Evolutionary conservation across 2,113 vertebrate species (phyloP).

Genomic region (Larimichthys crocea): DNA sequence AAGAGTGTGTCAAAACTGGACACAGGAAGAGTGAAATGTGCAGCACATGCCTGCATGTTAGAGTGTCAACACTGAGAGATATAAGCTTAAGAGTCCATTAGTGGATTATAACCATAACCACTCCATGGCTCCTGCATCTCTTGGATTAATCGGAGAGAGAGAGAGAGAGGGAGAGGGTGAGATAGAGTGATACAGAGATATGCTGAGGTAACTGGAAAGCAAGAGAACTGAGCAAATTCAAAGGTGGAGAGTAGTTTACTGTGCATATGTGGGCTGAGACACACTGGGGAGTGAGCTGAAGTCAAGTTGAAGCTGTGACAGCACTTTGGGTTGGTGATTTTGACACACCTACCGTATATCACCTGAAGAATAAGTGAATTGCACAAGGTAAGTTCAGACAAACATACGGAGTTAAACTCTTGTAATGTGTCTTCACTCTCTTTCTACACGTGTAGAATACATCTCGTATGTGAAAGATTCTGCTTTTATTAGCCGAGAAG

Average conservation of each 20-base stretch:
- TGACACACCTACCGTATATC: not conserved
- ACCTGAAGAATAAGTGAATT: constrained; percentile 14
- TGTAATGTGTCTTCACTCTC: not conserved
- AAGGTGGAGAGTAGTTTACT: constrained; percentile 22
- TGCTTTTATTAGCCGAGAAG: not conserved
- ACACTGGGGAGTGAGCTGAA: not conserved
- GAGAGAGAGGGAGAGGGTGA: constrained; percentile 27
- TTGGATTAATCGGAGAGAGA: constrained; percentile 72
- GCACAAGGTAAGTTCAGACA: constrained; percentile 39
- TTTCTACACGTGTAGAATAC: not conserved
- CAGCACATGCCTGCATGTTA: constrained; percentile 52
- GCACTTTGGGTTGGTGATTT: not conserved
- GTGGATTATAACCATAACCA: constrained; percentile 83
- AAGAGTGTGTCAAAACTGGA: constrained; percentile 14
- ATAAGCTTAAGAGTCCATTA: constrained; percentile 81
- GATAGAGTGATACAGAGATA: constrained; percentile 16
- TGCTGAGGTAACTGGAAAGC: constrained; percentile 28
- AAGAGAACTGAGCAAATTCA: constrained; percentile 45
- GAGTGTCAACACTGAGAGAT: constrained; percentile 71
- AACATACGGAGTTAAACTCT: not conserved
- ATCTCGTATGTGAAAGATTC: not conserved
- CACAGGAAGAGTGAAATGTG: constrained; percentile 22
- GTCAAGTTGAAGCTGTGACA: not conserved
- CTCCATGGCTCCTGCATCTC: constrained; percentile 64
- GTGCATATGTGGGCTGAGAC: constrained; percentile 10